These are phyloP conservation scores for Lutjanus argentimaculatus DNA, from an alignment of 2,797 vertebrate genomes.

Conservation along the genomic window DNA sequence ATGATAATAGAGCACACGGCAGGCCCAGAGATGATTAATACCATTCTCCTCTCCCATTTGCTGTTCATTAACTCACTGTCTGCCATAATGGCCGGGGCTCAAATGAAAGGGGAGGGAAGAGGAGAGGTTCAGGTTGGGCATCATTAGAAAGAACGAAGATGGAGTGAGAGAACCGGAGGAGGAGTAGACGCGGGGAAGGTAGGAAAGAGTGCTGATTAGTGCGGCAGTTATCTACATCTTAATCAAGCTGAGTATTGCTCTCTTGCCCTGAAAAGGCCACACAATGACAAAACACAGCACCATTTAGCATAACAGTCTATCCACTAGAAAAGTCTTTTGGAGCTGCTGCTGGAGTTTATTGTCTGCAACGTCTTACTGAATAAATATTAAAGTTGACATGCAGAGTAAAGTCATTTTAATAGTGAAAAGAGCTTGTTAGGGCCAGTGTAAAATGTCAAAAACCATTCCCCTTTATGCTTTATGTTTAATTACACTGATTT, in stretches of 20 bases:
- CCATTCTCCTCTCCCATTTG: constrained; percentile 89
- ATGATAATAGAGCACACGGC: constrained; percentile 81
- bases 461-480: too few species aligned
- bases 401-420: constrained; percentile 31
- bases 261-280: constrained; percentile 62
- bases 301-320: constrained; percentile 33
- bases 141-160: constrained; percentile 88
- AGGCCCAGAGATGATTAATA: constrained; percentile 90
- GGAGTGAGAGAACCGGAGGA: constrained; percentile 33
- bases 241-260: constrained; percentile 89
- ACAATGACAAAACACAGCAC: constrained; percentile 45
- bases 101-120: constrained; percentile 90
- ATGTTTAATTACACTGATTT: too few species aligned
- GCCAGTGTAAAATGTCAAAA: constrained; percentile 39
- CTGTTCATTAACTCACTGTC: constrained; percentile 95
- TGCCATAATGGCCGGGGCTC: constrained; percentile 87
- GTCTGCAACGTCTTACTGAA: constrained; percentile 12
- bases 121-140: constrained; percentile 87
- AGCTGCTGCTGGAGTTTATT: constrained; percentile 22
- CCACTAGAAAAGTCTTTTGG: constrained; percentile 7
- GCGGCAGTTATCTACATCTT: constrained; percentile 87
- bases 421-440: constrained; percentile 38
- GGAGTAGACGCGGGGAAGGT: constrained; percentile 14
- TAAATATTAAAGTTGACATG: constrained; percentile 53
- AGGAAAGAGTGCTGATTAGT: constrained; percentile 69